Percentiles rank a stretch among this genome's conserved stretches.
phyloP scores from a whole-genome alignment of 2,888 invertebrate species.

The Litoditis marina region DNA sequence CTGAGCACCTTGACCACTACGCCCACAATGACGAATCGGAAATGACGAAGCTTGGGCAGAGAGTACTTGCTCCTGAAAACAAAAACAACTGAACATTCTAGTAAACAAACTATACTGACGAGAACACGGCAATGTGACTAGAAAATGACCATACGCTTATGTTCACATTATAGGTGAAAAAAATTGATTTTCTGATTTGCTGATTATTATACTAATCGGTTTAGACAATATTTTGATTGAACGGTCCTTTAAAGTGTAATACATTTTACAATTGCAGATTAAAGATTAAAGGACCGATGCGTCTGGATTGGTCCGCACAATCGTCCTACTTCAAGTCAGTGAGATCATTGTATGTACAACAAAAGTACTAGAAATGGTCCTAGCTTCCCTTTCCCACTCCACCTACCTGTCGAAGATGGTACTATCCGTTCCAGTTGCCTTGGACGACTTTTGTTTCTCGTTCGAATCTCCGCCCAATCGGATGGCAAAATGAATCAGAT shows the following conservation, averaged over 20 bases:
- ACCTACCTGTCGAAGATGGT: constrained; percentile 19
- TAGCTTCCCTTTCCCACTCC: too few species aligned
- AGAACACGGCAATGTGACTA: background rate
- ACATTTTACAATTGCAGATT: too few species aligned
- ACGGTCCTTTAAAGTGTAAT: too few species aligned
- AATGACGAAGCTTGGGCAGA: constrained; percentile 78
- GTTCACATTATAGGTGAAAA: too few species aligned
- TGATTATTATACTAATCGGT: background rate
- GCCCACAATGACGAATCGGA: constrained; percentile 77
- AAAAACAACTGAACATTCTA: too few species aligned
- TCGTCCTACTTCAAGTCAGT: too few species aligned
- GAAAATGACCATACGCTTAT: too few species aligned
- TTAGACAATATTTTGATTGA: too few species aligned
- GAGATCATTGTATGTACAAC: background rate
- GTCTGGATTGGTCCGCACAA: too few species aligned
- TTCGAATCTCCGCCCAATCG: constrained; percentile 46
- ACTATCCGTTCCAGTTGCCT: background rate
- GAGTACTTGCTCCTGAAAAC: constrained; percentile 69
- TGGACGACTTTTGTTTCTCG: background rate
- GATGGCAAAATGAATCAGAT: constrained; percentile 46
- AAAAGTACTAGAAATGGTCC: background rate
- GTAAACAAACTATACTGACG: background rate
- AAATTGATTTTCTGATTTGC: background rate
- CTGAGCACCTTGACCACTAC: constrained; percentile 74
- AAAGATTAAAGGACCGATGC: too few species aligned